A percentile compares a stretch with the other conserved stretches of the same genome.
These are phyloP conservation scores for Jacana jacana DNA, from an alignment of 2,113 vertebrate genomes.

Conservation along the genomic window DNA sequence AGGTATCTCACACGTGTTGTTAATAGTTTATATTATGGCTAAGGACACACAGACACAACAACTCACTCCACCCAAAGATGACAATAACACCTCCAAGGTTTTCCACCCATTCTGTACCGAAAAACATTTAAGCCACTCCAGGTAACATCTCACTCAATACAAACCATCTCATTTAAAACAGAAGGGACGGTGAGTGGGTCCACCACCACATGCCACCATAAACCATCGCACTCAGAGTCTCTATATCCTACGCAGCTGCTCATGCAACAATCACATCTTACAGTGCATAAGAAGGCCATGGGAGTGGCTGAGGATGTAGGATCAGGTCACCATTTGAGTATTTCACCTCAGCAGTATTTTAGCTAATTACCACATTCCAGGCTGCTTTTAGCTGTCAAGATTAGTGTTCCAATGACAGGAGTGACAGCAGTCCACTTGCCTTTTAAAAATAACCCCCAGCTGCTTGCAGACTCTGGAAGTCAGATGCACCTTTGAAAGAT, in stretches of 20 bases:
- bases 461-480: neutral
- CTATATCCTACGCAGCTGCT: neutral
- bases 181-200: neutral
- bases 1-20: neutral
- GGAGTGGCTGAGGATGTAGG: neutral
- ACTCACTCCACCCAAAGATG: neutral
- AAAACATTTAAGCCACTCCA: neutral
- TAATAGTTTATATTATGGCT: neutral
- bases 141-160: neutral
- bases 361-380: neutral
- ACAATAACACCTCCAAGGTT: neutral
- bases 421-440: neutral
- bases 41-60: neutral
- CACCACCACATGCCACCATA: neutral
- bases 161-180: neutral
- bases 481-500: neutral
- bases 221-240: neutral
- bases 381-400: neutral
- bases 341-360: neutral
- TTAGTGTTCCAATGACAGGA: neutral
- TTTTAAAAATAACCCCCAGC: neutral
- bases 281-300: rapidly evolving
- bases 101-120: neutral
- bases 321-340: neutral
- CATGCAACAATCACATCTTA: neutral